Evolutionary conservation across 23 tunicate species (phyloP).

Genomic region (Styela plicata): DNA sequence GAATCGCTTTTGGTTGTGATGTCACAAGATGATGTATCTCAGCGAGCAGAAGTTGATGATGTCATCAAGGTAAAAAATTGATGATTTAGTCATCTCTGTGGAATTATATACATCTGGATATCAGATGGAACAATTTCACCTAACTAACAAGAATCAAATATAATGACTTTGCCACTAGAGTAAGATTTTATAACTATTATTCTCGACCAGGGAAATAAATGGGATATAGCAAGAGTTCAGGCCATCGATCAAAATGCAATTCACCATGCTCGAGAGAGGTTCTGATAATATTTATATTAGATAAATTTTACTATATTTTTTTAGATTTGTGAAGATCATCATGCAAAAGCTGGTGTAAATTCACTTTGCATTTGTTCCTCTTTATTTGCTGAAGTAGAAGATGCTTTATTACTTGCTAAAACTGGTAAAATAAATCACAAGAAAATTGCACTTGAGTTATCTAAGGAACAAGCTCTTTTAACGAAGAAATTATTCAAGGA

Average conservation of each 20-base stretch:
- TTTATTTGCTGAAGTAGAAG: slow-evolving; percentile 64
- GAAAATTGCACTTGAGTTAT: slow-evolving; percentile 34
- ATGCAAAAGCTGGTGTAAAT: slow-evolving; percentile 44
- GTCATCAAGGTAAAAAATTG: slow-evolving; percentile 47
- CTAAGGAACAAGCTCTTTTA: slow-evolving; percentile 27
- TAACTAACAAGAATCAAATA: too few species aligned
- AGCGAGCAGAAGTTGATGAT: slow-evolving; percentile 62
- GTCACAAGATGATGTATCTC: slow-evolving; percentile 59
- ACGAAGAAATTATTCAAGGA: slow-evolving; percentile 30
- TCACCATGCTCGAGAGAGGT: too few species aligned
- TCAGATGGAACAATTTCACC: too few species aligned
- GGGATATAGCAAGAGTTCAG: too few species aligned
- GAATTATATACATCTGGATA: too few species aligned
- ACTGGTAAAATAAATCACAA: slow-evolving; percentile 33
- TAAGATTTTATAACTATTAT: too few species aligned
- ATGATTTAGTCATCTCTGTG: too few species aligned
- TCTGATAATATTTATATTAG: neutral
- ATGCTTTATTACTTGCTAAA: slow-evolving; percentile 37
- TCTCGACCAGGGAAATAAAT: too few species aligned
- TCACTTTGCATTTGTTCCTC: slow-evolving; percentile 69
- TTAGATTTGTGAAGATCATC: slow-evolving; percentile 65
- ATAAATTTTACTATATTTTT: too few species aligned
- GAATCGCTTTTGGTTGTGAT: slow-evolving; percentile 63
- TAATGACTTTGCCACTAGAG: too few species aligned
- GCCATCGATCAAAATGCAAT: too few species aligned